Evolutionary conservation across 2,797 vertebrate species (phyloP).

Genomic region (Sandelia bainsii): DNA sequence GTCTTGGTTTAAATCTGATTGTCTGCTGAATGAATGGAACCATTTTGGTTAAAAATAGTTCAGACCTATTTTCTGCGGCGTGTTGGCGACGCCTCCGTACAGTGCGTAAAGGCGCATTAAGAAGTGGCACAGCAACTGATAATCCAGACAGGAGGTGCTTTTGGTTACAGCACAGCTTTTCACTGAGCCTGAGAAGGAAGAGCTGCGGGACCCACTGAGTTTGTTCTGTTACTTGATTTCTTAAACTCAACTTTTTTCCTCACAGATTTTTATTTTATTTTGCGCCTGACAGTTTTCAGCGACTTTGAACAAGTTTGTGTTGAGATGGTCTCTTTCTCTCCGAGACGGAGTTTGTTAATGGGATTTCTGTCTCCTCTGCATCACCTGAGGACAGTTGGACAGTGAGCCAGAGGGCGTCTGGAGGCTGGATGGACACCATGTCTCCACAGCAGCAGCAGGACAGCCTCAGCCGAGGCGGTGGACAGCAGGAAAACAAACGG

Average conservation of each 20-base stretch:
- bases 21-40: slow-evolving; percentile 14
- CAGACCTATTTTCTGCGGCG: slow-evolving; percentile 41
- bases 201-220: not conserved
- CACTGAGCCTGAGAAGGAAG: slow-evolving; percentile 27
- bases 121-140: slow-evolving; percentile 58
- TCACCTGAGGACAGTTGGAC: slow-evolving; percentile 48
- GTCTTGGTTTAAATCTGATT: slow-evolving; percentile 9
- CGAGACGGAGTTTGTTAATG: slow-evolving; percentile 30
- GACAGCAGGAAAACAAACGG: slow-evolving; percentile 61
- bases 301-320: not conserved
- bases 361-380: slow-evolving; percentile 36
- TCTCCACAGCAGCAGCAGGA: slow-evolving; percentile 78
- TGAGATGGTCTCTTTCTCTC: slow-evolving; percentile 46
- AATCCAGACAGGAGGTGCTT: slow-evolving; percentile 63
- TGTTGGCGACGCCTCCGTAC: slow-evolving; percentile 63
- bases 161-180: slow-evolving; percentile 22
- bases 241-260: not conserved
- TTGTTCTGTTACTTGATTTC: not conserved
- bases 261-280: not conserved
- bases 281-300: not conserved
- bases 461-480: slow-evolving; percentile 40
- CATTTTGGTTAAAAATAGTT: slow-evolving; percentile 56
- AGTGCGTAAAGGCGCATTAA: slow-evolving; percentile 74
- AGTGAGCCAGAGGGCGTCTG: slow-evolving; percentile 39
- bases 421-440: slow-evolving; percentile 77